phyloP scores from a whole-genome alignment of 2,113 vertebrate genomes.

The Gracilinanus agilis region DNA sequence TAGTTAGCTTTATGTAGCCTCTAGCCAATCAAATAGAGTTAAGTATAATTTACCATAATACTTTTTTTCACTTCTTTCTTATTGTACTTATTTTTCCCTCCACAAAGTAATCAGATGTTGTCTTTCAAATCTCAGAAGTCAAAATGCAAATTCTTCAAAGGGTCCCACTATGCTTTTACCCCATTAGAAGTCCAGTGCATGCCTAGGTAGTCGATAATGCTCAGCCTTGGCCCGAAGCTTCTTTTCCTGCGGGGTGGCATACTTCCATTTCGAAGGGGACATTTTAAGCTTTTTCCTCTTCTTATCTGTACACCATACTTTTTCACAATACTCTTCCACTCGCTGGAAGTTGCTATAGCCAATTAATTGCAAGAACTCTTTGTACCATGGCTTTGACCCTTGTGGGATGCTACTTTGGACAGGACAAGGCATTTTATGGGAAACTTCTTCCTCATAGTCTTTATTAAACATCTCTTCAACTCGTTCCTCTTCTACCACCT shows the following conservation, averaged over 20 bases:
- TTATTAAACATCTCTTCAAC: conserved; percentile 88
- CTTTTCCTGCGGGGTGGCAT: conserved; percentile 87
- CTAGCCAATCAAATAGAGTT: conserved; percentile 70
- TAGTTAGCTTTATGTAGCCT: conserved; percentile 60
- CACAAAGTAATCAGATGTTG: conserved; percentile 58
- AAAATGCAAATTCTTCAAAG: conserved; percentile 63
- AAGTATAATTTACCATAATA: conserved; percentile 80
- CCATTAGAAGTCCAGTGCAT: conserved; percentile 87
- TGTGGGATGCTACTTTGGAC: conserved; percentile 82
- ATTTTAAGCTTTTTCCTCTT: conserved; percentile 93
- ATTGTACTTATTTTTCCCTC: conserved; percentile 75
- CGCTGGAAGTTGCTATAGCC: conserved; percentile 95
- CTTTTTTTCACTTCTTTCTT: conserved; percentile 74
- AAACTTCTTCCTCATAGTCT: conserved; percentile 81
- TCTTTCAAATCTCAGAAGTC: conserved; percentile 57
- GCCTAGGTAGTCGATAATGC: conserved; percentile 91
- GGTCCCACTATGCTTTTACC: conserved; percentile 6
- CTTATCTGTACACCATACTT: conserved; percentile 96
- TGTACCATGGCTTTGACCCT: conserved; percentile 92
- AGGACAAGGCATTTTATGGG: conserved; percentile 86
- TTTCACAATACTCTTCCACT: conserved; percentile 97
- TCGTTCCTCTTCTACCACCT: conserved; percentile 90
- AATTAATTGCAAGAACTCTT: conserved; percentile 96
- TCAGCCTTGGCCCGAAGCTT: conserved; percentile 85
- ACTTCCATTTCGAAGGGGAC: conserved; percentile 90